Evolutionary conservation across 2,113 vertebrate species (phyloP).

Genomic region (Peucedramus taeniatus): DNA sequence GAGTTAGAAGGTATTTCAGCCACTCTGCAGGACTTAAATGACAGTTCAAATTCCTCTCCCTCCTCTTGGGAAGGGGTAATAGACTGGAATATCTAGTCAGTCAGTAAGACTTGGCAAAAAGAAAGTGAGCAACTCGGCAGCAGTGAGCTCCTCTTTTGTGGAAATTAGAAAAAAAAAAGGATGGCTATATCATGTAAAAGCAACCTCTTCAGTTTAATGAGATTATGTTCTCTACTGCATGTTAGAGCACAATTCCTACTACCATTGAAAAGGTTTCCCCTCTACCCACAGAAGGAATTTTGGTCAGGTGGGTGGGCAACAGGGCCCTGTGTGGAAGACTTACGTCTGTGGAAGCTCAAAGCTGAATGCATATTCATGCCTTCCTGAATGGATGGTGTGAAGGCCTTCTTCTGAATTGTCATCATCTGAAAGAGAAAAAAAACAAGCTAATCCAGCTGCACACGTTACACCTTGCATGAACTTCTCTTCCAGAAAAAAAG

Average conservation of each 20-base stretch:
- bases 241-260: constrained; percentile 25
- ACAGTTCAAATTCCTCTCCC: not conserved
- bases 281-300: constrained; percentile 30
- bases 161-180: not conserved
- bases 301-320: not conserved
- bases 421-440: constrained; percentile 80
- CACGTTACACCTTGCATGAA: not conserved
- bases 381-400: constrained; percentile 95
- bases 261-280: constrained; percentile 73
- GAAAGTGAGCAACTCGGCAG: not conserved
- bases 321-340: not conserved
- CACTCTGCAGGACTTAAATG: not conserved
- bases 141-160: not conserved
- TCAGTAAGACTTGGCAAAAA: not conserved
- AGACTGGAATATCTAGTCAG: fast-evolving
- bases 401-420: constrained; percentile 97
- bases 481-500: not conserved
- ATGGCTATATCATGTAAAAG: constrained; percentile 16
- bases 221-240: constrained; percentile 38
- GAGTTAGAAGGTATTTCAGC: not conserved
- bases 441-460: not conserved
- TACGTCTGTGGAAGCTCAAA: constrained; percentile 99
- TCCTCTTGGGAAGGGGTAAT: not conserved
- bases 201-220: constrained; percentile 61
- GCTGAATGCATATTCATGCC: constrained; percentile 99